Percentiles rank a stretch among this genome's conserved stretches.
These are phyloP conservation scores for Dryadula phaetusa DNA, from an alignment of 2,888 invertebrate species.

Conservation along the genomic window DNA sequence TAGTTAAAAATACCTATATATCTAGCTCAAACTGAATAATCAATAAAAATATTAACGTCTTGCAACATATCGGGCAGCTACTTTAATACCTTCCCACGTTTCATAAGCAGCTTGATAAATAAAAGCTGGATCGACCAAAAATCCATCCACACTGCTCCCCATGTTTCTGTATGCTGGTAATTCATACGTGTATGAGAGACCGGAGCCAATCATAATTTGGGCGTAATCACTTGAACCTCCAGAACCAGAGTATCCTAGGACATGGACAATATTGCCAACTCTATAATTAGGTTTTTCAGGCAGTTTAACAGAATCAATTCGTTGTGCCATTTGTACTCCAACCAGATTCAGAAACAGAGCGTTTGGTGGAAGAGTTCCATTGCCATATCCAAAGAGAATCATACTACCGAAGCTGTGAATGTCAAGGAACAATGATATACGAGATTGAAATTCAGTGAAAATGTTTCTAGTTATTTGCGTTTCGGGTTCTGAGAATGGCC, in stretches of 20 bases:
- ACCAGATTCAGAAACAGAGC: conserved; percentile 69
- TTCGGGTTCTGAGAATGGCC: conserved; percentile 88
- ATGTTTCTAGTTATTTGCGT: conserved; percentile 83
- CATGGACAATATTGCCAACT: conserved; percentile 79
- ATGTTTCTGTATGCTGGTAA: conserved; percentile 81
- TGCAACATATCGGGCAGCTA: conserved; percentile 70
- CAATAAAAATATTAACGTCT: conserved; percentile 4
- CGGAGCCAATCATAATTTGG: conserved; percentile 76
- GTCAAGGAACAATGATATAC: conserved; percentile 87
- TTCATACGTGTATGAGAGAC: conserved; percentile 86
- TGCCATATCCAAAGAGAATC: conserved; percentile 86
- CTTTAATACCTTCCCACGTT: conserved; percentile 84
- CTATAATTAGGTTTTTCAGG: conserved; percentile 69
- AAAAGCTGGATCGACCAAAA: conserved; percentile 59
- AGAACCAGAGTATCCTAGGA: conserved; percentile 79
- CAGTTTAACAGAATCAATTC: conserved; percentile 63
- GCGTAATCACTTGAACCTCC: conserved; percentile 88
- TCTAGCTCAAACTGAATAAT: not conserved
- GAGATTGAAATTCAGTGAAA: conserved; percentile 72
- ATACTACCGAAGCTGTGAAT: conserved; percentile 90
- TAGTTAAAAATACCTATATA: no score
- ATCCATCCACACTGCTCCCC: conserved; percentile 20
- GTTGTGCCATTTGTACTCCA: conserved; percentile 67
- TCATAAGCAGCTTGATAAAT: conserved; percentile 84
- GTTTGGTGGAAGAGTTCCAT: conserved; percentile 73